phyloP scores from a whole-genome alignment of 2,113 vertebrate genomes.

The Melanocharis versteri region DNA sequence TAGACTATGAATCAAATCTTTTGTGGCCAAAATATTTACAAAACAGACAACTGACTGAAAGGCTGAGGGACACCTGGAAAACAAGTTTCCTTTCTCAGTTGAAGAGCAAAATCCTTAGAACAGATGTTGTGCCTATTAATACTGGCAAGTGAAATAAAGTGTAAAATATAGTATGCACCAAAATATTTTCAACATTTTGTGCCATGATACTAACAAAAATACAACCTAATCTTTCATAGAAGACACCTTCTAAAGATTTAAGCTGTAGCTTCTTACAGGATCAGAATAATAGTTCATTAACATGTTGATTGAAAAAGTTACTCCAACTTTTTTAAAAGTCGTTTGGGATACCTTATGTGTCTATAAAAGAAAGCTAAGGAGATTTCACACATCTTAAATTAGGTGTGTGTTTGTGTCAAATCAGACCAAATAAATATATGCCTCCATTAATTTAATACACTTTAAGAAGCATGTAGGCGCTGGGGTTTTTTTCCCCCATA shows the following conservation, averaged over 20 bases:
- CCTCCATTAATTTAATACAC: neutral
- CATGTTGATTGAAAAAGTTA: neutral
- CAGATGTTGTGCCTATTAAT: neutral
- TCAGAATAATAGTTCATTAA: neutral
- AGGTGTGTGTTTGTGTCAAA: neutral
- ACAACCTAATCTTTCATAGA: neutral
- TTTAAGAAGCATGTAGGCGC: neutral
- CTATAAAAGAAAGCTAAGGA: neutral
- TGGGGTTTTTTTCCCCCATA: accelerated
- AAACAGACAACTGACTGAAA: neutral
- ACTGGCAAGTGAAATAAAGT: neutral
- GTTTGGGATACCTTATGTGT: neutral
- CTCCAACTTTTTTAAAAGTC: neutral
- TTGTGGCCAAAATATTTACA: neutral
- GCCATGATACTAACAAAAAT: neutral
- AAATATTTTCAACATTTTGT: neutral
- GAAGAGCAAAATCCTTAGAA: neutral
- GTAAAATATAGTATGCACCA: neutral
- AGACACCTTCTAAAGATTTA: neutral
- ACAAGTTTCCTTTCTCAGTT: neutral
- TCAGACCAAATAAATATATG: neutral
- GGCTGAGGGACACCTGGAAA: neutral
- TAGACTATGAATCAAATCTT: neutral
- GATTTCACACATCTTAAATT: neutral
- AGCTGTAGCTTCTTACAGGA: neutral